phyloP scores from a whole-genome alignment of 2,113 vertebrate genomes.

The Pica pica region DNA sequence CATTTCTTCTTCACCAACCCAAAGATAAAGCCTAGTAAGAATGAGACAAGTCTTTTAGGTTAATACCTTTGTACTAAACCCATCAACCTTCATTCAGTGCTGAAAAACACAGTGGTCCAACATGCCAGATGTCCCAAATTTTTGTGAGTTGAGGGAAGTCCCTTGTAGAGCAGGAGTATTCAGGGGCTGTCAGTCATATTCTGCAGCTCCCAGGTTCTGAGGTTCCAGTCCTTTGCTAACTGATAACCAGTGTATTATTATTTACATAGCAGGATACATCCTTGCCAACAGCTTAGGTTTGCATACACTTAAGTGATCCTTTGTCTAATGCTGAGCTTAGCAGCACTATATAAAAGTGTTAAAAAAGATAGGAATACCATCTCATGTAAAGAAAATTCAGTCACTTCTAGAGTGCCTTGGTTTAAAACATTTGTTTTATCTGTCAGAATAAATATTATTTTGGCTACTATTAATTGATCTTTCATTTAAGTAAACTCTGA shows the following conservation, averaged over 20 bases:
- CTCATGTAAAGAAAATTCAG: neutral
- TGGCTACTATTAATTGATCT: neutral
- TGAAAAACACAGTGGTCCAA: neutral
- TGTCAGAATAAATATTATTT: neutral
- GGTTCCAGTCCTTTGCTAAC: neutral
- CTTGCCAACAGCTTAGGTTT: neutral
- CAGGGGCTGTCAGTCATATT: neutral
- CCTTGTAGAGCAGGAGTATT: neutral
- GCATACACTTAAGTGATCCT: neutral
- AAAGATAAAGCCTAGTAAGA: neutral
- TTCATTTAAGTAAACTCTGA: neutral
- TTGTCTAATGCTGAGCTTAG: neutral
- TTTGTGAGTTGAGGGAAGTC: neutral
- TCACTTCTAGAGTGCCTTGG: neutral
- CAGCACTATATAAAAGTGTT: neutral
- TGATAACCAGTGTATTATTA: neutral
- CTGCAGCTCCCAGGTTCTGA: neutral
- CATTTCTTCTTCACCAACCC: neutral
- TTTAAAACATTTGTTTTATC: neutral
- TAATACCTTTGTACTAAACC: neutral
- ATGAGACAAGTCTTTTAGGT: neutral
- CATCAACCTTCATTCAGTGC: neutral
- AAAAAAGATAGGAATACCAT: neutral
- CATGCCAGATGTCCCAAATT: neutral
- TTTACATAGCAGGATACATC: neutral